A percentile compares a stretch with the other conserved stretches of the same genome.
Conservation (phyloP, 2,888 invertebrate genomes). For the Stegophylla sp. region DNA sequence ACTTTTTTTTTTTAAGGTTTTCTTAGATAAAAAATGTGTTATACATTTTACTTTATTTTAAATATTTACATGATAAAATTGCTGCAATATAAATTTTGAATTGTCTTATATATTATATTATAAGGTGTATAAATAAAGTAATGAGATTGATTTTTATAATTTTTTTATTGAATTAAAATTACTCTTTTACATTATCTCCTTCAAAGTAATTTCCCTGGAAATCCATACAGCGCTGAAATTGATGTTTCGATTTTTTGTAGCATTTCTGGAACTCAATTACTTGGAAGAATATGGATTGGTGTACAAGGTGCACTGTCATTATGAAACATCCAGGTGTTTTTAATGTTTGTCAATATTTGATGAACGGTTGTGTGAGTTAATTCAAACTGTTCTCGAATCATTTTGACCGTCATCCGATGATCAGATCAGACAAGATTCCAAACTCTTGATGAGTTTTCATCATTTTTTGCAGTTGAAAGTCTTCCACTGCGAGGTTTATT, state of each 20-base stretch:
- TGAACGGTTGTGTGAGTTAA: slow-evolving; percentile 46
- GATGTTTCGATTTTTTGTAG: slow-evolving; percentile 15
- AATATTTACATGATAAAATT: no score
- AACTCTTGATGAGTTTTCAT: slow-evolving; percentile 39
- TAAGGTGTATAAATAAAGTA: no score
- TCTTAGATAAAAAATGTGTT: no score
- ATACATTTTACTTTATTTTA: no score
- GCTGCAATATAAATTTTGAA: no score
- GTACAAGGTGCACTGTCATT: slow-evolving; percentile 60
- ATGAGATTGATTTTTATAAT: no score
- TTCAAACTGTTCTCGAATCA: slow-evolving; percentile 7
- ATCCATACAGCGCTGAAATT: slow-evolving; percentile 21
- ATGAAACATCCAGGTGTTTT: slow-evolving; percentile 58
- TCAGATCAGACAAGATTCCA: slow-evolving; percentile 38
- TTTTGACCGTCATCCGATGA: slow-evolving; percentile 32
- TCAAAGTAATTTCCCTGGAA: background rate
- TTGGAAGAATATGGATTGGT: slow-evolving; percentile 13
- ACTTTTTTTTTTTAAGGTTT: no score
- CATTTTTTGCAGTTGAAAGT: slow-evolving; percentile 29
- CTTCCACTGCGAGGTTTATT: slow-evolving; percentile 35
- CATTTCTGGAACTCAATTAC: slow-evolving; percentile 17
- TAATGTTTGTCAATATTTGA: slow-evolving; percentile 40
- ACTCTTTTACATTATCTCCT: no score
- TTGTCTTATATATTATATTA: no score
- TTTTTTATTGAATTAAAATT: no score